Evolutionary conservation across 2,797 vertebrate genomes (phyloP), one percentile per base, ranked within the genome.

Genomic region (Jordanella pulchra): DNA sequence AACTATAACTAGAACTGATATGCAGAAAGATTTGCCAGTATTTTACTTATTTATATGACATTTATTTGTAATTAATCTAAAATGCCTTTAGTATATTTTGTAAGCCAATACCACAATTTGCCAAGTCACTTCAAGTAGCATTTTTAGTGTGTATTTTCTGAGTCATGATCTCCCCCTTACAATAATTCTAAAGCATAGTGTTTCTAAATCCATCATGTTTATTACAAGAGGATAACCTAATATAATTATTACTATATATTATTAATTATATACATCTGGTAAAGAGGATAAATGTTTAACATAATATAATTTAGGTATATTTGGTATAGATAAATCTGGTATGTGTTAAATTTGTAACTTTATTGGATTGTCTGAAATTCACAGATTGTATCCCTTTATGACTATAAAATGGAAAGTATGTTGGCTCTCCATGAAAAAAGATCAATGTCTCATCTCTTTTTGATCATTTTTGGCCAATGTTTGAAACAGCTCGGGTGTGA

Each of bases 401-500:
- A 23, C 23, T 39, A 7, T 58, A 21, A 60, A 23, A 12, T 21
- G 18, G 15, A 2, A 10, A 58, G 18, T 30, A 58, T 32, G 17
- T 14, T 58, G 2, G 30, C 12, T 39, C 32, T 35, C 10, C 42
- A 64, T 65, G 77, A 63, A 65, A 32, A 39, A 17, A 35, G 1
- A 50, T 65, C 7, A 39, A 60, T 35, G 64, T 69, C 21, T 15
- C 21, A 50, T 56, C 64, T 25, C 27, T 21, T 4, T 65, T 42
- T 39, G 14, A 23, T 12, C 12, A 23, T 69, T 44, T 21, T 39
- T 42, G 32, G 30, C 50, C 6, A 75, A 42, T 51, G 3, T 1
- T 5, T 35, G 18, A n/a, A 23, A 56, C 25, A 35, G 56, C 28
- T 28, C 14, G 27, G 21, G 27, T 44, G 14, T 79, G 72, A 78